Evolutionary conservation across 2,888 invertebrate species (phyloP).

Genomic region (Pseudococcus longispinus): DNA sequence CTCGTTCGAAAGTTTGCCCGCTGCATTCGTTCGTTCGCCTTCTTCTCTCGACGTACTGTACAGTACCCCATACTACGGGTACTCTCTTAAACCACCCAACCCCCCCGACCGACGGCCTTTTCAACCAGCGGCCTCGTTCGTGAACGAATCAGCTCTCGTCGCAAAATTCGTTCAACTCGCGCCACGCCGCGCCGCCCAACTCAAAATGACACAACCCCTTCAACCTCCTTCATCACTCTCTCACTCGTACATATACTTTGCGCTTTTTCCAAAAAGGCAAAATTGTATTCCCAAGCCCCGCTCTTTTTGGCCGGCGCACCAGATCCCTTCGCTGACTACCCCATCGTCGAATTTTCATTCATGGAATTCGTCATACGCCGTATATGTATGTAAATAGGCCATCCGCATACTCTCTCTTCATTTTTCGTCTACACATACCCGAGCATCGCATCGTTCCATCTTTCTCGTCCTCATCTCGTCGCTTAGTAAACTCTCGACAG

Average conservation of each 20-base stretch:
- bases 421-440: not conserved
- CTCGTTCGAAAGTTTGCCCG: not conserved
- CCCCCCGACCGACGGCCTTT: not conserved
- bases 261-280: not conserved
- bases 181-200: not conserved
- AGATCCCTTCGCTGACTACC: not conserved
- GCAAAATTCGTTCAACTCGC: not conserved
- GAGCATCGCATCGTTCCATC: not conserved
- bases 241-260: not conserved
- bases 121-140: not conserved
- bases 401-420: not conserved
- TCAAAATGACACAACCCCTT: not conserved
- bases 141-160: conserved; percentile 14
- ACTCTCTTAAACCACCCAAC: not conserved
- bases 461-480: not conserved
- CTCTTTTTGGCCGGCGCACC: not conserved
- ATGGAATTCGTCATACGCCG: conserved; percentile 18
- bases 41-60: not conserved
- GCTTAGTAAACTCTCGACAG: not conserved
- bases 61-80: not conserved
- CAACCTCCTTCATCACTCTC: not conserved
- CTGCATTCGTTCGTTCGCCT: not conserved
- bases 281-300: not conserved
- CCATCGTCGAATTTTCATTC: not conserved
- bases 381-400: conserved; percentile 5